Evolutionary conservation across 2,113 vertebrate species (phyloP).

Genomic region (Solea senegalensis): DNA sequence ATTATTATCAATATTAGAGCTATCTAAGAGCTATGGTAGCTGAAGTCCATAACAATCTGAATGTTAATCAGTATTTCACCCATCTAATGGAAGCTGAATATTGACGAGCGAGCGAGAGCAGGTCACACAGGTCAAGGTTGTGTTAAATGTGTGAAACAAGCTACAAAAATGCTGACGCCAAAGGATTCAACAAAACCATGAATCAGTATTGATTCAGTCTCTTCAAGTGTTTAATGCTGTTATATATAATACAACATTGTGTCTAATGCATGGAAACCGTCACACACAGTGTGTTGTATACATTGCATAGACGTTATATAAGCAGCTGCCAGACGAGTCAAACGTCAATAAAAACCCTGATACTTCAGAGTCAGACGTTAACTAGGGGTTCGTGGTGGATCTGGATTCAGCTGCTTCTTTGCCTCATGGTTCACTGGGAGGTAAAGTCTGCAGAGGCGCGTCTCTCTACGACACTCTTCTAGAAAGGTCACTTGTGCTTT

Average conservation of each 20-base stretch:
- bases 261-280: too few relatives aligned
- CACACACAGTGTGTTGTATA: too few relatives aligned
- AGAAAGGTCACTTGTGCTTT: constrained; percentile 75
- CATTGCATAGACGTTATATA: too few relatives aligned
- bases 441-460: constrained; percentile 49
- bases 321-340: too few relatives aligned
- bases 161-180: background rate
- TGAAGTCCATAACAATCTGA: too few relatives aligned
- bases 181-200: too few relatives aligned
- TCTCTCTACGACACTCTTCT: constrained; percentile 59
- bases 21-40: too few relatives aligned
- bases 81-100: constrained; percentile 22
- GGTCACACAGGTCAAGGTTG: background rate
- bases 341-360: background rate
- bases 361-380: constrained; percentile 9
- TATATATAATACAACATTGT: too few relatives aligned
- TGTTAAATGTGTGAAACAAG: background rate
- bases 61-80: constrained; percentile 5
- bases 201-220: too few relatives aligned
- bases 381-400: constrained; percentile 24
- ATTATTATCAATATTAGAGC: too few relatives aligned
- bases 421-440: constrained; percentile 49
- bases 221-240: too few relatives aligned
- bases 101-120: constrained; percentile 17
- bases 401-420: constrained; percentile 28